Conservation (phyloP, 2,113 vertebrate genomes). For the Recurvirostra avosetta region DNA sequence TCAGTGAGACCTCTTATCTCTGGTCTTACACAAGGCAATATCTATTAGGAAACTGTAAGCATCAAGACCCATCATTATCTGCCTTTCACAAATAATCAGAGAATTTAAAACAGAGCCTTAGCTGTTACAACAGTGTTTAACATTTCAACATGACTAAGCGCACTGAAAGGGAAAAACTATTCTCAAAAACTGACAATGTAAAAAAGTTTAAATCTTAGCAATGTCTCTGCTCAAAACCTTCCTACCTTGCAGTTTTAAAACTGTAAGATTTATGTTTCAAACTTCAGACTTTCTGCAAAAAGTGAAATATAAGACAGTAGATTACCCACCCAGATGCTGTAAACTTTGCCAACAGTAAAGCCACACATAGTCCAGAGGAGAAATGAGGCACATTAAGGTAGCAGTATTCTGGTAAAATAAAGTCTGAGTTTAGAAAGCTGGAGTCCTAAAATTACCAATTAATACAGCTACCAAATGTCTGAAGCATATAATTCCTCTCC, state of each 20-base stretch:
- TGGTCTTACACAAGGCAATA: neutral
- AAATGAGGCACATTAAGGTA: slow-evolving; percentile 20
- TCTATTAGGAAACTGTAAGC: neutral
- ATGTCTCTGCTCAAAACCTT: neutral
- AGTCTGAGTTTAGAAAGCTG: neutral
- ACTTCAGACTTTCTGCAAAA: neutral
- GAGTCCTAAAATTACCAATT: slow-evolving; percentile 18
- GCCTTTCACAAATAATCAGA: slow-evolving; percentile 30
- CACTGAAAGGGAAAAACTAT: neutral
- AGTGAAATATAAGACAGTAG: neutral
- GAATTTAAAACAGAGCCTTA: slow-evolving; percentile 1
- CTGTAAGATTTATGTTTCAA: neutral
- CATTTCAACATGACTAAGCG: neutral
- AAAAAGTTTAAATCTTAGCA: neutral
- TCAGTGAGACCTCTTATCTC: slow-evolving; percentile 9
- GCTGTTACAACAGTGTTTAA: neutral
- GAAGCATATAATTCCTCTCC: neutral
- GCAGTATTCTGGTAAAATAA: neutral
- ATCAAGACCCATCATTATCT: neutral
- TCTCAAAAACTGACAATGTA: neutral
- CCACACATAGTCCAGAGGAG: neutral
- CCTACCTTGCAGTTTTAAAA: neutral
- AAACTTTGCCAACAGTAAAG: neutral
- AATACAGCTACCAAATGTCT: neutral
- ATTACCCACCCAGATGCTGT: neutral